Conservation (phyloP, 92 coral and sea anemone genomes). For the Epizoanthus rinbou region DNA sequence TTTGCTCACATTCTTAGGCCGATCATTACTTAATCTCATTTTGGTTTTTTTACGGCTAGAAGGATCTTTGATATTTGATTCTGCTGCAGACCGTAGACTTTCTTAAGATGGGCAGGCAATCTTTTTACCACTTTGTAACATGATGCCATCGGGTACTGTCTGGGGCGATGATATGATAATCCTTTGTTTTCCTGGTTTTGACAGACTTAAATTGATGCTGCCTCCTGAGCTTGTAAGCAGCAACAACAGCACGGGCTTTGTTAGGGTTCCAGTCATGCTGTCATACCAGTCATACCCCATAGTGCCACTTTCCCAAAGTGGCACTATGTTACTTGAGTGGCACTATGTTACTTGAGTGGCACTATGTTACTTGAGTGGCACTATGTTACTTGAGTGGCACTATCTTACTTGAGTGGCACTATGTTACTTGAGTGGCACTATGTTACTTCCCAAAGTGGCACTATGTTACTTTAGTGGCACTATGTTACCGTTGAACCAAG, state of each 20-base stretch:
- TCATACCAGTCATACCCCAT: too few relatives aligned
- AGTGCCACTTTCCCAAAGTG: too few relatives aligned
- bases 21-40: background rate
- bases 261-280: slow-evolving; percentile 33
- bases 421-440: too few relatives aligned
- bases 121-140: slow-evolving; percentile 27
- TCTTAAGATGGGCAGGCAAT: slow-evolving; percentile 22
- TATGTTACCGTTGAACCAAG: too few relatives aligned
- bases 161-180: slow-evolving; percentile 21
- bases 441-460: too few relatives aligned
- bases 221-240: slow-evolving; percentile 22
- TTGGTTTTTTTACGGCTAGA: background rate
- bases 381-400: too few relatives aligned
- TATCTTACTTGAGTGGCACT: too few relatives aligned
- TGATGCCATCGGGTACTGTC: slow-evolving; percentile 16
- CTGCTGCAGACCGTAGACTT: background rate
- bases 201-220: slow-evolving; percentile 18
- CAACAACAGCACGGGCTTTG: slow-evolving; percentile 38
- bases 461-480: too few relatives aligned
- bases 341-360: too few relatives aligned
- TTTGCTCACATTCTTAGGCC: too few relatives aligned
- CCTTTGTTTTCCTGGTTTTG: slow-evolving; percentile 20
- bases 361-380: too few relatives aligned
- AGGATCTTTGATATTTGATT: slow-evolving; percentile 32
- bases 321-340: too few relatives aligned